Conservation (phyloP, 2,797 vertebrate species). For the Lithobates sylvaticus region DNA sequence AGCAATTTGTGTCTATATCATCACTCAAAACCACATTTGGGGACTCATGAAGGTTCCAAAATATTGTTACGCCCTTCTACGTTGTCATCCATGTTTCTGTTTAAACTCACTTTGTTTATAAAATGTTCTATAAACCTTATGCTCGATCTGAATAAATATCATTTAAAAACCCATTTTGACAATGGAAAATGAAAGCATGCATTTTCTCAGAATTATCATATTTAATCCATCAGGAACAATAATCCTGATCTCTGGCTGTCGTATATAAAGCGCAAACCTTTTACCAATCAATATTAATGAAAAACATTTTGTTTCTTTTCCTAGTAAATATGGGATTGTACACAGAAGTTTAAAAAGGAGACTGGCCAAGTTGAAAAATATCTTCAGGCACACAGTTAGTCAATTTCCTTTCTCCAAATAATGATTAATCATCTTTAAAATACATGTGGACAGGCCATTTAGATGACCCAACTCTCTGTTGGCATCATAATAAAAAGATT, state of each 20-base stretch:
- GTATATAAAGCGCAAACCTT: conserved; percentile 25
- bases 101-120: background rate
- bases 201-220: conserved; percentile 23
- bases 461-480: conserved; percentile 61
- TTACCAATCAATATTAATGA: conserved; percentile 39
- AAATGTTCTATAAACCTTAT: background rate
- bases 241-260: conserved; percentile 19
- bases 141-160: background rate
- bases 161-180: background rate
- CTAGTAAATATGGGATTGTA: conserved; percentile 37
- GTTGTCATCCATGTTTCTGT: background rate
- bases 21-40: too few relatives aligned
- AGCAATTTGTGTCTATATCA: too few relatives aligned
- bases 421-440: conserved; percentile 62
- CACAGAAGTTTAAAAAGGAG: conserved; percentile 37
- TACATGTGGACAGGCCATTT: conserved; percentile 60
- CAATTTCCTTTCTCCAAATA: conserved; percentile 61
- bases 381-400: conserved; percentile 57
- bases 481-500: conserved; percentile 61
- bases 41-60: too few relatives aligned
- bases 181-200: background rate
- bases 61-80: too few relatives aligned
- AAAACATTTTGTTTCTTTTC: conserved; percentile 40
- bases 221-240: conserved; percentile 49
- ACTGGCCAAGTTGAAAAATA: conserved; percentile 44